Evolutionary conservation across 2,888 invertebrate species (phyloP).

Genomic region (Cenopis cana): DNA sequence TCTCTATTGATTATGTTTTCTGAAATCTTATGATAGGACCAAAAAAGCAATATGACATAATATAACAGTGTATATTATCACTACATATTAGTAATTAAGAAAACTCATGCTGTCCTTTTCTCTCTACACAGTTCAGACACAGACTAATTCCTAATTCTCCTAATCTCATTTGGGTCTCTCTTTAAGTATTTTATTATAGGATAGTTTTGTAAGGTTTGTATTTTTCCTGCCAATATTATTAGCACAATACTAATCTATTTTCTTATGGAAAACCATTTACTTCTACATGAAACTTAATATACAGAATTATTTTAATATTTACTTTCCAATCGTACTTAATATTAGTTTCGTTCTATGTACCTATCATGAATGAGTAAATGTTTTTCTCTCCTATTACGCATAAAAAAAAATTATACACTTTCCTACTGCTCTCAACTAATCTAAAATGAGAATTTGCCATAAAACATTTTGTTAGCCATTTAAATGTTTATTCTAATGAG

Average conservation of each 20-base stretch:
- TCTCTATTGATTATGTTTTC: background rate
- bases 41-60: conserved; percentile 37
- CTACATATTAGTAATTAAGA: conserved; percentile 2
- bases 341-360: background rate
- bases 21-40: conserved; percentile 27
- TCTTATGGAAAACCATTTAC: conserved; percentile 3
- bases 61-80: background rate
- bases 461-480: conserved; percentile 18
- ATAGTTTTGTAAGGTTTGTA: conserved; percentile 26
- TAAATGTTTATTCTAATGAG: background rate
- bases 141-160: background rate
- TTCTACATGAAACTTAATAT: background rate
- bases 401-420: conserved; percentile 3
- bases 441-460: conserved; percentile 11
- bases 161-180: background rate
- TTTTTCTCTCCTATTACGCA: background rate
- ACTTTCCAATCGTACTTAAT: no score
- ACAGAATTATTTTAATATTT: background rate
- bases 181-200: background rate
- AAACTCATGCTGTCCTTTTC: background rate
- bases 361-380: background rate
- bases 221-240: conserved; percentile 19
- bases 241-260: conserved; percentile 10
- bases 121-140: background rate
- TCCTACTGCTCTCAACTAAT: background rate